Base-by-base conservation (phyloP, 53 echinoderm and acorn worm genomes). In the Actinopyga echinites region DNA sequence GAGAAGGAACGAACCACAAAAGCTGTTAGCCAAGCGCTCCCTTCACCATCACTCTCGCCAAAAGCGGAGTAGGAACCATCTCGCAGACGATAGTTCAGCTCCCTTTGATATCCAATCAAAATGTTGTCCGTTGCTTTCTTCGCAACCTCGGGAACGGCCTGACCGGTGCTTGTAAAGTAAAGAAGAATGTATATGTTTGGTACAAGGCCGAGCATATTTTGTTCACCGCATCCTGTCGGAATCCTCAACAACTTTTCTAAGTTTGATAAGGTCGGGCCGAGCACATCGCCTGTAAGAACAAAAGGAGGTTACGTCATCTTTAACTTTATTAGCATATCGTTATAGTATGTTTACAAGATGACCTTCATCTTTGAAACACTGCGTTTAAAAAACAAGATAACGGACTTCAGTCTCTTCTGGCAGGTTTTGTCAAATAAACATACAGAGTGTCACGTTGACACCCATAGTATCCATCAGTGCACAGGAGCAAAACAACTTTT, bases 11-110 rank as follows among this genome's bases (percentile, higher is more conserved):
- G 91, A 11, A 96, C 88, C 0, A 93, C 96, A 53, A 92, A 93
- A 6, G 96, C 96, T 24, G 96, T 96, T 74, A 96, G 90, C 93
- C 93, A 93, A 9, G 92, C 94, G 79, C 96, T 96, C 28, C 93
- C 96, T 6, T 83, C 68, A 0, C 80, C 64, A 42, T 96, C 96
- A 2, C 63, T 83, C 57, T 92, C 85, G 4, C 96, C 89, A 35
- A 93, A 93, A 7, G 93, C 93, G 17, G 89, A 89, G 86, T 96
- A 96, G 6, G 96, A 96, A 3, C 90, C 90, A 65, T 96, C 92
- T 1, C 57, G 21, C n/a, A 71, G 96, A 3, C 92, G 87, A 64
- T 88, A 96, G 40, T 87, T 94, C 55, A 87, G 74, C 86, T 93
- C 83, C 21, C 88, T 86, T 79, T 95, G 95, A 82, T 96, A 96